phyloP scores from a whole-genome alignment of 2,888 invertebrate species.

The Seira musarum region DNA sequence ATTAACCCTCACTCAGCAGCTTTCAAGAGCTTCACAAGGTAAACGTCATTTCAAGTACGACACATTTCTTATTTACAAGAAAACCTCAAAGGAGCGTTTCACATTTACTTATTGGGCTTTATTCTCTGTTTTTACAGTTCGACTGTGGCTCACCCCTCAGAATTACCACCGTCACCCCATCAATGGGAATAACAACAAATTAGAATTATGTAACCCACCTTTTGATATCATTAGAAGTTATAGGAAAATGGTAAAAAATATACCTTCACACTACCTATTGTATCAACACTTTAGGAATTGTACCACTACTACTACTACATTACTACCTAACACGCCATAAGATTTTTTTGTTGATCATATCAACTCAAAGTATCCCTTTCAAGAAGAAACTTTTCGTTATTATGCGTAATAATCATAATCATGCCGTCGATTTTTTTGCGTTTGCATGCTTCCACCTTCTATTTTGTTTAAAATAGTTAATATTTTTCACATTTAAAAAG shows the following conservation, averaged over 20 bases:
- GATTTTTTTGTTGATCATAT: slow-evolving; percentile 29
- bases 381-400: neutral
- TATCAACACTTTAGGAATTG: too few species aligned
- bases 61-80: neutral
- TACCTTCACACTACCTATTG: slow-evolving; percentile 44
- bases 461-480: neutral
- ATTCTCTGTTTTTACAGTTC: slow-evolving; percentile 82
- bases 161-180: slow-evolving; percentile 98
- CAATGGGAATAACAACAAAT: slow-evolving; percentile 89
- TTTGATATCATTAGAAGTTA: slow-evolving; percentile 59
- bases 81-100: neutral
- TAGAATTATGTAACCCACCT: slow-evolving; percentile 49
- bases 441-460: neutral
- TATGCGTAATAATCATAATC: neutral
- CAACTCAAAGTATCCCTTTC: slow-evolving; percentile 16
- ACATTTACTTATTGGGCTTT: slow-evolving; percentile 29
- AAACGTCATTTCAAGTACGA: too few species aligned
- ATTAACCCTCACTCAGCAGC: slow-evolving; percentile 99
- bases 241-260: slow-evolving; percentile 27
- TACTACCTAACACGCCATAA: slow-evolving; percentile 26
- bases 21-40: slow-evolving; percentile 99
- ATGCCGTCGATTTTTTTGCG: neutral
- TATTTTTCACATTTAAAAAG: too few species aligned
- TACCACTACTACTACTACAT: slow-evolving; percentile 25
- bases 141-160: slow-evolving; percentile 95